Base-by-base conservation (phyloP, 2,113 vertebrate genomes). In the Andinoacara biseriatus region DNA sequence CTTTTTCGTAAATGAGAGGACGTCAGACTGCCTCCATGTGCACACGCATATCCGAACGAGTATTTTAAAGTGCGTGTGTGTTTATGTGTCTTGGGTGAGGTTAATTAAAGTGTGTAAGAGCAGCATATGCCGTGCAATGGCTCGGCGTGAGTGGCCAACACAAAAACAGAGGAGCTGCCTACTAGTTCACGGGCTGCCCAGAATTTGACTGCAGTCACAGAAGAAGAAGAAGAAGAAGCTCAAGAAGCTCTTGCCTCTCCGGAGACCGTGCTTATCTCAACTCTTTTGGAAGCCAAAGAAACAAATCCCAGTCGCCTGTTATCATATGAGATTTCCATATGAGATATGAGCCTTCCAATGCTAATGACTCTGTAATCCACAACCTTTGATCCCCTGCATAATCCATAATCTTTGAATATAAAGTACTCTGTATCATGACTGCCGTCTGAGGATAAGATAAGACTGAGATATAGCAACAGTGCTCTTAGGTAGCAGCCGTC, bases 101-200 rank as follows among this genome's bases (percentile, higher is more conserved):
- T 88, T 90, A 87, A 91, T 90, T 92, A 80, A 87, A 89, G 83
- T 54, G 72, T 86, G 90, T 38, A 49, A 90, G 80, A 72, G 80
- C 83, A 84, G 67, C 89, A 90, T 87, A 91, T 92, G 87, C 82
- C 20, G 35, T 40, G 61, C 22, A 59, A 86, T 85, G 83, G 86
- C 89, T 92, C 74, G 76, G 69, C 59, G 77, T 63, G 80, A 89
- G 85, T 57, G 59, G 84, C 86, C 91, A 87, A 85, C 58, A 83
- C 81, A 82, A 85, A 87, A 88, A 84, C 77, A 82, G 43, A 80
- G 65, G 63, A 88, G 76, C 82, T 85, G 88, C 84, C 62, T 72
- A 76, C 81, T 82, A 82, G 75, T 89, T 89, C 83, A 69, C 49
- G 40, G 43, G 56, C 86, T 87, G 80, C 88, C 90, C 88, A 88